Conservation (phyloP, 1,140 invertebrate genomes). For the Hylaeus volcanicus region DNA sequence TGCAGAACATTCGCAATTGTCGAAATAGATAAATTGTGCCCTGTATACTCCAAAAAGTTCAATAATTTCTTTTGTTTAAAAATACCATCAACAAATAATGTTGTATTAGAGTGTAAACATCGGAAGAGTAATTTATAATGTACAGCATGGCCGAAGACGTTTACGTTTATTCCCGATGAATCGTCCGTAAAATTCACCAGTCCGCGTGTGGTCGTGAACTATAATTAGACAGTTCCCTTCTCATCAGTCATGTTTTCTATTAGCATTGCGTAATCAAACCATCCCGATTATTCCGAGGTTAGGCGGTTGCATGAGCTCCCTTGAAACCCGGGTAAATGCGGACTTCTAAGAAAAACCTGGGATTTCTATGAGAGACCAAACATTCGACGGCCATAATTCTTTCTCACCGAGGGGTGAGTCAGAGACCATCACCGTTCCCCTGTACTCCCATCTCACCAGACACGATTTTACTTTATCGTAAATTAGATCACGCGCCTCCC, state of each 20-base stretch:
- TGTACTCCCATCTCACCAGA: slow-evolving; percentile 38
- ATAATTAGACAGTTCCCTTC: slow-evolving; percentile 15
- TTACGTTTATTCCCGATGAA: neutral
- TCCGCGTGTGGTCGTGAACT: neutral
- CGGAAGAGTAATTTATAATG: no score
- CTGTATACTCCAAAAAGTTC: no score
- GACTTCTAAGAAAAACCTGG: slow-evolving; percentile 45
- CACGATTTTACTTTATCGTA: slow-evolving; percentile 54
- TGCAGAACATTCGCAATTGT: no score
- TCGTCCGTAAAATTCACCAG: neutral
- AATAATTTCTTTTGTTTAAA: no score
- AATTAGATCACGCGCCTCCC: slow-evolving; percentile 49
- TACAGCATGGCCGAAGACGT: no score
- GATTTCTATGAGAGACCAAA: slow-evolving; percentile 48
- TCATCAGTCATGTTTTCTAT: slow-evolving; percentile 11
- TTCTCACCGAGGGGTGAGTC: slow-evolving; percentile 54
- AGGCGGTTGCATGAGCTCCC: neutral
- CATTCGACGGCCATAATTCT: slow-evolving; percentile 56
- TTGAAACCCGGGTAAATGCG: slow-evolving; percentile 15
- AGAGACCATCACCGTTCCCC: slow-evolving; percentile 48
- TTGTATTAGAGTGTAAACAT: no score
- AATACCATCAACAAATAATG: no score
- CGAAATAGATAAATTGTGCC: no score
- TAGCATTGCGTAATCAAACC: slow-evolving; percentile 20
- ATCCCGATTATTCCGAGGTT: neutral